These are phyloP conservation scores for Petrocephalus microphthalmus DNA, from an alignment of 2,113 vertebrate genomes.

Conservation along the genomic window DNA sequence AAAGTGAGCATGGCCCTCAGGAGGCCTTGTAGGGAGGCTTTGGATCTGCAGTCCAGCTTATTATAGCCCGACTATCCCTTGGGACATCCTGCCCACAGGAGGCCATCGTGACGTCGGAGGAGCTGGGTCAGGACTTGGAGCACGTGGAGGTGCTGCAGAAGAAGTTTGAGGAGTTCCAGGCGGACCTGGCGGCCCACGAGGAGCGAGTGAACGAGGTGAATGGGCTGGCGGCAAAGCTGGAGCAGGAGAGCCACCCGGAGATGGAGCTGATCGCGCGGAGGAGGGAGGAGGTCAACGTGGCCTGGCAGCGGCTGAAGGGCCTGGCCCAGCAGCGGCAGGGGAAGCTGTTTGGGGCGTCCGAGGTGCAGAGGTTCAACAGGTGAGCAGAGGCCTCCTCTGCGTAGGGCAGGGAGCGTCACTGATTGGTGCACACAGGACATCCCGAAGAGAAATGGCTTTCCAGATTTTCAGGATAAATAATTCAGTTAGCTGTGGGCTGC, in stretches of 20 bases:
- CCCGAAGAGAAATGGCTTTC: neutral
- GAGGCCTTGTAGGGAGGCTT: neutral
- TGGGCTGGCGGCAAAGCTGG: constrained; percentile 83
- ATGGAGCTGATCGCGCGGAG: constrained; percentile 80
- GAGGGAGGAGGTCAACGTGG: constrained; percentile 88
- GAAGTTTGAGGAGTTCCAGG: constrained; percentile 98
- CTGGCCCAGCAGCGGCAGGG: constrained; percentile 89
- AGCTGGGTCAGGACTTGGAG: constrained; percentile 92
- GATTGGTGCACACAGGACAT: neutral
- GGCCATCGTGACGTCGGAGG: constrained; percentile 91
- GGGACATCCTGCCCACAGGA: constrained; percentile 59
- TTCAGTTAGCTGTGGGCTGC: neutral
- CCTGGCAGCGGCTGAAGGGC: constrained; percentile 92
- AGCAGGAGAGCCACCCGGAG: constrained; percentile 85
- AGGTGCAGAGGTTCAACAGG: constrained; percentile 98
- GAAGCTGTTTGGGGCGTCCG: constrained; percentile 88
- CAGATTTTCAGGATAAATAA: neutral
- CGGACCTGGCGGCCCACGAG: constrained; percentile 91
- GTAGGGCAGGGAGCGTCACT: neutral
- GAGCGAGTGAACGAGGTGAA: constrained; percentile 97
- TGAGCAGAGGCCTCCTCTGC: constrained; percentile 34
- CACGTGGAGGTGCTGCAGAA: constrained; percentile 96
- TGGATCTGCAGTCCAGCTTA: neutral
- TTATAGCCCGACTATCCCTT: neutral
- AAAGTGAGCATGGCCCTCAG: constrained; percentile 58